These are phyloP conservation scores for Oceanodroma leucorhoa DNA, from an alignment of 2,797 vertebrate genomes.

Conservation along the genomic window DNA sequence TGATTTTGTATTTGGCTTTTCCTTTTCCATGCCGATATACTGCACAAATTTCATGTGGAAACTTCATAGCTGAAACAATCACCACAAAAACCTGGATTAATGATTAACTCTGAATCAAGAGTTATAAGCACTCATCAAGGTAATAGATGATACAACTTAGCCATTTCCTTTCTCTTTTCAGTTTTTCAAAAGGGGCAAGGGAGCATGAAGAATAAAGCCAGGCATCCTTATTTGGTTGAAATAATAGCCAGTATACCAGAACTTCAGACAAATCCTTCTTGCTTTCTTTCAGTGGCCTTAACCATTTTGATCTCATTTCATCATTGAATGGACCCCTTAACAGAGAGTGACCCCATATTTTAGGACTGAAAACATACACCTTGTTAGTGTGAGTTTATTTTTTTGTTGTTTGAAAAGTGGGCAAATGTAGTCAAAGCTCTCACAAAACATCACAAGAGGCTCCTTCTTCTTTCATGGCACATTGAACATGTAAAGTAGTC, in stretches of 20 bases:
- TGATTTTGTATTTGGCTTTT: constrained; percentile 67
- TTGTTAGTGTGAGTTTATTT: constrained; percentile 74
- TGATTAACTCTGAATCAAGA: constrained; percentile 72
- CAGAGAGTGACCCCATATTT: constrained; percentile 68
- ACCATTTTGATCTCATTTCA: constrained; percentile 73
- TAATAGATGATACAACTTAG: constrained; percentile 76
- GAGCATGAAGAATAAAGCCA: constrained; percentile 65
- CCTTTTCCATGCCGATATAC: constrained; percentile 4
- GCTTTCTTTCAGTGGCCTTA: constrained; percentile 69
- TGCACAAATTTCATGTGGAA: constrained; percentile 35
- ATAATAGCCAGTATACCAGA: constrained; percentile 70
- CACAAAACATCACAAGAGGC: constrained; percentile 70
- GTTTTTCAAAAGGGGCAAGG: constrained; percentile 72
- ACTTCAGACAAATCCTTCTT: constrained; percentile 71
- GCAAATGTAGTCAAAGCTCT: constrained; percentile 73
- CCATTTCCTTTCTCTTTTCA: constrained; percentile 75
- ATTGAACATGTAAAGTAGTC: constrained; percentile 70
- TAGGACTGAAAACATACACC: constrained; percentile 71
- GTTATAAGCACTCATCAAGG: constrained; percentile 75
- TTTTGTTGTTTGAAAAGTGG: constrained; percentile 72
- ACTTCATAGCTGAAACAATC: constrained; percentile 54
- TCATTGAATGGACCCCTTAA: constrained; percentile 72
- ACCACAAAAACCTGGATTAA: constrained; percentile 69
- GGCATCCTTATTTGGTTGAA: constrained; percentile 69
- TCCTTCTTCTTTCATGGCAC: constrained; percentile 70